Percentiles rank a stretch among this genome's conserved stretches.
Evolutionary conservation across 1,140 invertebrate species (phyloP).

Genomic region (Drosophila watanabei): DNA sequence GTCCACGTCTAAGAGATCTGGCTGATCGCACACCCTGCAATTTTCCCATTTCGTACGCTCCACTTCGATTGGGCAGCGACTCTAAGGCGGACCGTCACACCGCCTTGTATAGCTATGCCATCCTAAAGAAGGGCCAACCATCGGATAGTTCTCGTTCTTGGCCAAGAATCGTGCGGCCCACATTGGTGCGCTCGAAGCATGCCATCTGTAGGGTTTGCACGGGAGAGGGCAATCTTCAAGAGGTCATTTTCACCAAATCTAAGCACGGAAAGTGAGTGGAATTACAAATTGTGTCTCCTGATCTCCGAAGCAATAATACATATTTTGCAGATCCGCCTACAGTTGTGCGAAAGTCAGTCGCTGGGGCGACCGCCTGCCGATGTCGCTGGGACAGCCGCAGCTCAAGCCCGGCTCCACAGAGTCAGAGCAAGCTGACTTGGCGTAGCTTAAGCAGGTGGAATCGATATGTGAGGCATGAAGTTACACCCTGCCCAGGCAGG

Average conservation of each 20-base stretch:
- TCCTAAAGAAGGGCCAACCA: conserved; percentile 91
- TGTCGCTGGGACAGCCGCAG: conserved; percentile 83
- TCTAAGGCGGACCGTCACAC: conserved; percentile 81
- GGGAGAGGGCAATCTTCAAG: conserved; percentile 90
- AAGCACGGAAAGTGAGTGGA: conserved; percentile 89
- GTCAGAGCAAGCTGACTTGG: conserved; percentile 19
- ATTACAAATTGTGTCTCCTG: background rate
- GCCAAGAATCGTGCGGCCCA: conserved; percentile 92
- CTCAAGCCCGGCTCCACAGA: conserved; percentile 15
- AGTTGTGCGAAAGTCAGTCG: conserved; percentile 89
- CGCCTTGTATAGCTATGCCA: conserved; percentile 91
- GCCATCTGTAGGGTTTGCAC: conserved; percentile 93
- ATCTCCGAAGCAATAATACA: background rate
- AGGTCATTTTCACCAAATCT: conserved; percentile 91
- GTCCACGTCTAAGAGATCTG: conserved; percentile 88
- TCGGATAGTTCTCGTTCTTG: conserved; percentile 87
- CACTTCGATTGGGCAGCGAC: conserved; percentile 86
- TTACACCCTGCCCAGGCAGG: conserved; percentile 15
- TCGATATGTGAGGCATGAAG: conserved; percentile 29
- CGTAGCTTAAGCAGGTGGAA: conserved; percentile 47
- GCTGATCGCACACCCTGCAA: conserved; percentile 90
- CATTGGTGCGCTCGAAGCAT: conserved; percentile 89
- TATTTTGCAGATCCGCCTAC: conserved; percentile 87
- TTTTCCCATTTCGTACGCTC: conserved; percentile 89
- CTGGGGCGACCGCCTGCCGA: conserved; percentile 92